Evolutionary conservation across 2,113 vertebrate genomes (phyloP).

Genomic region (Leiothrix lutea): DNA sequence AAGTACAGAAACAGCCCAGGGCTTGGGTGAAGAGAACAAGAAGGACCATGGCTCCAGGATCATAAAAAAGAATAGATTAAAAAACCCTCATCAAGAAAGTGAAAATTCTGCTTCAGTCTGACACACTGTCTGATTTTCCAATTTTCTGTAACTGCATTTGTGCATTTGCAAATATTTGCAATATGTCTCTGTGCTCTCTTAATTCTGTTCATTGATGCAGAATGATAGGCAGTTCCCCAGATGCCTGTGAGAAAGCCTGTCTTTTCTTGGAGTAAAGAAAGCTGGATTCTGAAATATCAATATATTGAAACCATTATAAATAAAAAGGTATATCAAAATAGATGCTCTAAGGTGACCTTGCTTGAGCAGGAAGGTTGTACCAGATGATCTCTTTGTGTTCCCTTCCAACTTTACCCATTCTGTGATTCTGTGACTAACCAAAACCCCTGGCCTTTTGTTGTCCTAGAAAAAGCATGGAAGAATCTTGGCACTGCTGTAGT

Average conservation of each 20-base stretch:
- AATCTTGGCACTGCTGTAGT: not conserved
- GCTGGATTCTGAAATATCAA: not conserved
- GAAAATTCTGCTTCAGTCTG: not conserved
- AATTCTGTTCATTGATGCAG: not conserved
- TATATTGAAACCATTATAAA: not conserved
- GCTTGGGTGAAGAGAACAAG: not conserved
- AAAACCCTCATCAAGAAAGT: not conserved
- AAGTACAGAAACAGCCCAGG: not conserved
- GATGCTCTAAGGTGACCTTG: not conserved
- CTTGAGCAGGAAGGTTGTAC: not conserved
- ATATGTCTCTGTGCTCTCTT: rapidly evolving
- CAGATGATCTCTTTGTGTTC: too few relatives aligned
- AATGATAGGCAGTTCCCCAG: not conserved
- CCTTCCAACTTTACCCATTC: not conserved
- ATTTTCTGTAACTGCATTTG: not conserved
- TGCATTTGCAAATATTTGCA: not conserved
- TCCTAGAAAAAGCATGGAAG: not conserved
- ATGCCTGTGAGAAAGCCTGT: not conserved
- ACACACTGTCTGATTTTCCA: not conserved
- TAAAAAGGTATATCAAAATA: not conserved
- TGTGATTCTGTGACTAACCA: not conserved
- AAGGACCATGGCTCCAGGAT: not conserved
- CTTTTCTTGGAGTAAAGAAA: not conserved
- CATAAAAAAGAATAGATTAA: not conserved
- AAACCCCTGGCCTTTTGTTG: not conserved